Evolutionary conservation across 1,140 invertebrate genomes (phyloP).

Genomic region (Diachasma alloeum): DNA sequence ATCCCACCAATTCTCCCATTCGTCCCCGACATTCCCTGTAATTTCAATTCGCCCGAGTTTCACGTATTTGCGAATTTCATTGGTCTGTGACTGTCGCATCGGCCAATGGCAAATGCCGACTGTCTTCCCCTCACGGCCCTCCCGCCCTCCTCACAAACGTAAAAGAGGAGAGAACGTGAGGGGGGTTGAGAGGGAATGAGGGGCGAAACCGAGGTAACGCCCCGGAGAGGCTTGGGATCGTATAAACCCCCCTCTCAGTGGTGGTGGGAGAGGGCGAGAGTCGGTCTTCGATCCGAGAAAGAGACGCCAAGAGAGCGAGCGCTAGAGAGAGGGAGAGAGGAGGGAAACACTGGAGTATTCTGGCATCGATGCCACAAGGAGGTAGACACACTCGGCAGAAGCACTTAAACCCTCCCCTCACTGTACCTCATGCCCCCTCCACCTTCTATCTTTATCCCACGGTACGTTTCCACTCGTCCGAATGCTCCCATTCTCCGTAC

Average conservation of each 20-base stretch:
- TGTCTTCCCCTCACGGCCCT: slow-evolving; percentile 39
- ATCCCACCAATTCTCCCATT: background rate
- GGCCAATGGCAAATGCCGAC: slow-evolving; percentile 63
- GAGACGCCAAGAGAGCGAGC: slow-evolving; percentile 35
- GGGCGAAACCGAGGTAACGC: slow-evolving; percentile 11
- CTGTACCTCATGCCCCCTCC: slow-evolving; percentile 13
- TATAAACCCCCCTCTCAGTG: background rate
- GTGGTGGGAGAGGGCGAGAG: slow-evolving; percentile 7
- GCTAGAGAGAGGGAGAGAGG: background rate
- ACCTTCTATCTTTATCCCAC: slow-evolving; percentile 17
- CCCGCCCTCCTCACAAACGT: slow-evolving; percentile 30
- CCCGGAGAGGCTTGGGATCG: slow-evolving; percentile 16
- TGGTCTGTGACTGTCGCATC: slow-evolving; percentile 60
- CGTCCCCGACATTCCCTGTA: slow-evolving; percentile 44
- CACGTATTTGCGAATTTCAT: slow-evolving; percentile 62
- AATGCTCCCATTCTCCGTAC: slow-evolving; percentile 25
- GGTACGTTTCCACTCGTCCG: background rate
- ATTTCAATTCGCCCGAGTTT: slow-evolving; percentile 46
- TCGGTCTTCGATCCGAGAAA: slow-evolving; percentile 45
- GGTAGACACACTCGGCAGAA: slow-evolving; percentile 55
- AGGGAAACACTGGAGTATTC: slow-evolving; percentile 16
- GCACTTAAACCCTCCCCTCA: slow-evolving; percentile 53
- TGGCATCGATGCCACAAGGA: slow-evolving; percentile 57
- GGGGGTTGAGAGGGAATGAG: slow-evolving; percentile 27
- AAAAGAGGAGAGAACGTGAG: slow-evolving; percentile 34